A percentile compares a stretch with the other conserved stretches of the same genome.
Evolutionary conservation across 1,140 invertebrate genomes (phyloP).

Genomic region (Zaprionus ornatus): DNA sequence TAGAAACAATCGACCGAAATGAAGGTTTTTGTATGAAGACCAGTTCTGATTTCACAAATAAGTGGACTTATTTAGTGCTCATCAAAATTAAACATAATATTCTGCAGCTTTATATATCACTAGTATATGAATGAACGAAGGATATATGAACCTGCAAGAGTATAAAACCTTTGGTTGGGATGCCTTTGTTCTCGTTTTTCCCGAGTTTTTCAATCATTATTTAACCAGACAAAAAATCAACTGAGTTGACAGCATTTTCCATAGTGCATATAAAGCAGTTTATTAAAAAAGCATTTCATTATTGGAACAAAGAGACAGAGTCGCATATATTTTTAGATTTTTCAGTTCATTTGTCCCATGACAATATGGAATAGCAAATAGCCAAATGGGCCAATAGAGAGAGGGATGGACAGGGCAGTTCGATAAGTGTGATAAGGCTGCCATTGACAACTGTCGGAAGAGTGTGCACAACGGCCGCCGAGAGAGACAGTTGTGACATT

Average conservation of each 20-base stretch:
- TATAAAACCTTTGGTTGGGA: too few relatives aligned
- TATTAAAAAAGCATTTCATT: background rate
- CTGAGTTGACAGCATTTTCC: background rate
- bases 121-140: too few relatives aligned
- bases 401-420: too few relatives aligned
- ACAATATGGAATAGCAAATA: conserved; percentile 3
- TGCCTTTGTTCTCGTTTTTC: too few relatives aligned
- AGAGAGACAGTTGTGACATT: conserved; percentile 54
- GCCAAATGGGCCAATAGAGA: background rate
- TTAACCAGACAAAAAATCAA: background rate
- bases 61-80: too few relatives aligned
- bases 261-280: background rate
- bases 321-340: background rate
- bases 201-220: background rate
- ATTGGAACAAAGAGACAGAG: background rate
- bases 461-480: conserved; percentile 4
- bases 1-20: too few relatives aligned
- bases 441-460: conserved; percentile 24
- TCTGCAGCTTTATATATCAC: too few relatives aligned
- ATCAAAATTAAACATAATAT: too few relatives aligned
- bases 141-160: too few relatives aligned
- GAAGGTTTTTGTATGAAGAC: too few relatives aligned
- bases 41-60: too few relatives aligned
- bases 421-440: conserved; percentile 26
- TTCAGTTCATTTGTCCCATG: conserved; percentile 12